These are phyloP conservation scores for Mesochorus sp. DNA, from an alignment of 2,888 invertebrate genomes.

Conservation along the genomic window DNA sequence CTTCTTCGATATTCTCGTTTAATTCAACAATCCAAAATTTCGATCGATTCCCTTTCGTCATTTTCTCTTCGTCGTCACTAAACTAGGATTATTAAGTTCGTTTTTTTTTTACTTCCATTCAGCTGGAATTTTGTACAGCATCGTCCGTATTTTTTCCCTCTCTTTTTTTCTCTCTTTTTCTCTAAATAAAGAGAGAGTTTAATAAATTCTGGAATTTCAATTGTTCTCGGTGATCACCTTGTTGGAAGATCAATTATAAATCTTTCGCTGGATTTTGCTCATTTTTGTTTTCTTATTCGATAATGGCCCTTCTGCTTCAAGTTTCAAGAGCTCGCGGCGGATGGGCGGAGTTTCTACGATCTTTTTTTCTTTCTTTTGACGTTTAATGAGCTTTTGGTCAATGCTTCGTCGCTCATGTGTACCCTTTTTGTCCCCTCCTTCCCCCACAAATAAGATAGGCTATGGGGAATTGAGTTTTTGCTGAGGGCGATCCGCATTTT, in stretches of 20 bases:
- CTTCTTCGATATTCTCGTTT: background rate
- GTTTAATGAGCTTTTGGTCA: constrained; percentile 14
- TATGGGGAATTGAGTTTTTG: background rate
- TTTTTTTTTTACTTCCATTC: background rate
- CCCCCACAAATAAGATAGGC: background rate
- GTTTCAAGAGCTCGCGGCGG: background rate
- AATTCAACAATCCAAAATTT: background rate
- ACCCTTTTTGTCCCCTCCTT: background rate
- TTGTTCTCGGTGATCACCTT: constrained; percentile 16
- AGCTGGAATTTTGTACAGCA: constrained; percentile 40
- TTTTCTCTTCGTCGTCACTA: constrained; percentile 9
- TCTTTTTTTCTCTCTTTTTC: background rate
- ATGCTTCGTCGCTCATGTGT: constrained; percentile 2
- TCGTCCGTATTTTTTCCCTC: constrained; percentile 1
- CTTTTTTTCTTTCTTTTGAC: constrained; percentile 43
- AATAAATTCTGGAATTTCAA: constrained; percentile 48
- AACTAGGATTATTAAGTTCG: constrained; percentile 30
- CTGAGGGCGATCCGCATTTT: background rate
- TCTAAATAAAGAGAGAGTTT: constrained; percentile 9
- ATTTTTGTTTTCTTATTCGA: constrained; percentile 8
- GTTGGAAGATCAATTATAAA: constrained; percentile 31
- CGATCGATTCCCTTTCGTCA: background rate
- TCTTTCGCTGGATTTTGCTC: background rate
- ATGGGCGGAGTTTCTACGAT: background rate
- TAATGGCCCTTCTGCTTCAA: background rate